Evolutionary conservation across 2,888 invertebrate species (phyloP).

Genomic region (Cetonia aurata): DNA sequence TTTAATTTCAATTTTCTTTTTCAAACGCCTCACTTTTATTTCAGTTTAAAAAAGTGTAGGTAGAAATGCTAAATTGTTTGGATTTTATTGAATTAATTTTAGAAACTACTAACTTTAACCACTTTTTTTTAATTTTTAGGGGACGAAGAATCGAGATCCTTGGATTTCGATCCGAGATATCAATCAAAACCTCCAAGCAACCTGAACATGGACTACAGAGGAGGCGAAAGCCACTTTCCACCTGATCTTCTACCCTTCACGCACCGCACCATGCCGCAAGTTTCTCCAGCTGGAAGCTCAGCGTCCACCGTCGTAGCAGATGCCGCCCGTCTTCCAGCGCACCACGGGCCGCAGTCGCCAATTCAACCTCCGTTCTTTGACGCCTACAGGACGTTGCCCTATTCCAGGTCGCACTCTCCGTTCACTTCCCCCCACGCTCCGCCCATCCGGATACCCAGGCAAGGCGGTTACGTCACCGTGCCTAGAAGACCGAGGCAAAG

Average conservation of each 20-base stretch:
- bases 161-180: slow-evolving; percentile 70
- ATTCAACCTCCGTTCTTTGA: slow-evolving; percentile 78
- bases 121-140: slow-evolving; percentile 57
- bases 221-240: slow-evolving; percentile 75
- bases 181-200: slow-evolving; percentile 71
- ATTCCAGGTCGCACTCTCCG: slow-evolving; percentile 83
- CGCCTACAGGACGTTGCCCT: slow-evolving; percentile 84
- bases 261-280: slow-evolving; percentile 74
- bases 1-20: too few relatives aligned
- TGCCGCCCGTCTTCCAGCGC: slow-evolving; percentile 72
- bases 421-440: slow-evolving; percentile 75
- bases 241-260: slow-evolving; percentile 87
- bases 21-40: too few relatives aligned
- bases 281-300: slow-evolving; percentile 85
- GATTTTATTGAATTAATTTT: not conserved
- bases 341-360: slow-evolving; percentile 67
- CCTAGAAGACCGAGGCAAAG: slow-evolving; percentile 86
- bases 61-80: not conserved
- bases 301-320: slow-evolving; percentile 82
- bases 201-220: slow-evolving; percentile 69
- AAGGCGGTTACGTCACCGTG: slow-evolving; percentile 85
- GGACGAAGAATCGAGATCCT: slow-evolving; percentile 79
- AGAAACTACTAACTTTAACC: not conserved
- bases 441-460: slow-evolving; percentile 69
- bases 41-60: too few relatives aligned